Base-by-base conservation (phyloP, 2,113 vertebrate genomes). In the Lagopus leucura region DNA sequence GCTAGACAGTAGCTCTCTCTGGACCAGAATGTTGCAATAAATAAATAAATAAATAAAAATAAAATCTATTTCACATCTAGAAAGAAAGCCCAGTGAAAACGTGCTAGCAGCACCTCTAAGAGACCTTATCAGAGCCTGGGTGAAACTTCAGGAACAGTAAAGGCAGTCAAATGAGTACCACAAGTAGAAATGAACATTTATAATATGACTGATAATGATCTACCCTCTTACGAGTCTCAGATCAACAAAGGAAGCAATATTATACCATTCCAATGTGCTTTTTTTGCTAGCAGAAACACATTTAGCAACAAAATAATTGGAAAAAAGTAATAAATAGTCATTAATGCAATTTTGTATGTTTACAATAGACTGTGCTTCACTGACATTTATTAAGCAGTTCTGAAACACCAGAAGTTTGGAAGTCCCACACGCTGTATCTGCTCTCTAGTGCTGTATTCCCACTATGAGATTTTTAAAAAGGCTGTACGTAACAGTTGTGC, bases 281-380 rank as follows among this genome's bases (percentile, higher is more conserved):
- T 45, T 54, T 28, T 54, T 30, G 47, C 57, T 69, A 82, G 34
- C 54, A 83, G 69, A 88, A 88, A 84, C 17, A 82, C 50, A 57
- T 32, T 80, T 30, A 40, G 76, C 20, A 82, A 89, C 54, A 84
- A 92, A 93, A 86, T 50, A 87, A 92, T 61, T 82, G 43, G 42
- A 71, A 65, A 65, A 73, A 85, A 70, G 74, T 60, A 92, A 87
- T 47, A 66, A 92, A 81, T 79, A 92, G 83, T 75, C 72, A 80
- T 88, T 72, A 82, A 85, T 55, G 63, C 60, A 65, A 42, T 50
- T 86, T 67, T 28, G 14, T 47, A 73, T n/a, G 10, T 36, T 88
- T 78, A 65, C 42, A 86, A 57, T 64, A 58, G 28, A 40, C 76
- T 72, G 58, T 54, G n/a, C 32, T 91, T 82, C 21, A 36, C 14